These are phyloP conservation scores for Hypotaenidia philippensis DNA, from an alignment of 2,797 vertebrate species.

Conservation along the genomic window DNA sequence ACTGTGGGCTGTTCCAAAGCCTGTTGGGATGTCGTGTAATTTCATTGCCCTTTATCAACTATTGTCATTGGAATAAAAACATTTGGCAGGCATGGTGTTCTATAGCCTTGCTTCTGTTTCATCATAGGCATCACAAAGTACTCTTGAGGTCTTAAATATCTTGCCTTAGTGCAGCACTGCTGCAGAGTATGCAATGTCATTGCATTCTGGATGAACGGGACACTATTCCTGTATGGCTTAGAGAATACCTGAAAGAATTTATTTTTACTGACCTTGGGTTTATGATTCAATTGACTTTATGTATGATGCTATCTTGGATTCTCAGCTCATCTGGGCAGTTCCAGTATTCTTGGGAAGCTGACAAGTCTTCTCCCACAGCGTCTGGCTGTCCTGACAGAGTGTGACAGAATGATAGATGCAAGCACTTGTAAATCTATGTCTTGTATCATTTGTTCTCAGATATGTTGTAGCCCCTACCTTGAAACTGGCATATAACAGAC, in stretches of 20 bases:
- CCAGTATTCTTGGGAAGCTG: constrained; percentile 19
- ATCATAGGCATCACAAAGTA: background rate
- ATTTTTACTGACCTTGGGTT: constrained; percentile 43
- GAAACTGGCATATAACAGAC: constrained; percentile 9
- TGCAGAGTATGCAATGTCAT: background rate
- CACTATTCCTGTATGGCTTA: background rate
- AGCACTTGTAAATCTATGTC: constrained; percentile 33
- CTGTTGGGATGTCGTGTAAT: background rate
- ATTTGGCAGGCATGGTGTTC: background rate
- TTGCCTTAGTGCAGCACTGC: background rate
- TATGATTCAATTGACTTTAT: constrained; percentile 39
- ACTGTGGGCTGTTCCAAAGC: background rate
- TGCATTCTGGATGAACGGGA: background rate
- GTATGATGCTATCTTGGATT: background rate
- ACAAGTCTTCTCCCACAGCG: background rate
- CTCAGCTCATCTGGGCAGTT: background rate
- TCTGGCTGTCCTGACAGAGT: constrained; percentile 36
- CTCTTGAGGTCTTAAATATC: background rate
- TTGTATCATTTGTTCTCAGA: constrained; percentile 55
- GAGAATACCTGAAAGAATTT: background rate
- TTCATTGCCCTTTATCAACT: background rate
- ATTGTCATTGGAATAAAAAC: background rate
- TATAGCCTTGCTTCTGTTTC: background rate
- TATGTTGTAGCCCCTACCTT: constrained; percentile 21
- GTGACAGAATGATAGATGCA: constrained; percentile 61